These are phyloP conservation scores for Phania funesta DNA, from an alignment of 2,888 invertebrate genomes.

Conservation along the genomic window DNA sequence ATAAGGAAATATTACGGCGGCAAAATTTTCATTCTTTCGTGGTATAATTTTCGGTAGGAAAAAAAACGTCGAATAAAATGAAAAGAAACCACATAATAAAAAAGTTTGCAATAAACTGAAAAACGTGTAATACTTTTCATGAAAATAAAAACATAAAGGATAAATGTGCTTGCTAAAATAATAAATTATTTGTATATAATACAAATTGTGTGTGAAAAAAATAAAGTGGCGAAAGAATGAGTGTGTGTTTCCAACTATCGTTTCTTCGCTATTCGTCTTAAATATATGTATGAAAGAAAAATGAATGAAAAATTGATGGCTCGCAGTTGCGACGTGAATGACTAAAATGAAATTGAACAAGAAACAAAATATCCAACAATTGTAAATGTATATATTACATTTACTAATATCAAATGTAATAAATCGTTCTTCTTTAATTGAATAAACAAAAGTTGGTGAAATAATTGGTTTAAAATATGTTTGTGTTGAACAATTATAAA, in stretches of 20 bases:
- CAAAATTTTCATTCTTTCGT: constrained; percentile 72
- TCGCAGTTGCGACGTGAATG: constrained; percentile 62
- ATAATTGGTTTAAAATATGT: neutral
- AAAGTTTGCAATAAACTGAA: constrained; percentile 62
- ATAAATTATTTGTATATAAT: constrained; percentile 42
- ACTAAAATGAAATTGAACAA: constrained; percentile 59
- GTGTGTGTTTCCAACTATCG: constrained; percentile 56
- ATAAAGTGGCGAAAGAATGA: constrained; percentile 52
- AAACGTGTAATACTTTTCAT: constrained; percentile 49
- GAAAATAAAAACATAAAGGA: constrained; percentile 27
- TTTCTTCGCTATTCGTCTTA: constrained; percentile 56
- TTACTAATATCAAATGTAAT: constrained; percentile 8
- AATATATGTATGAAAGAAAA: constrained; percentile 55
- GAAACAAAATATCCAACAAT: constrained; percentile 55
- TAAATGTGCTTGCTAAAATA: constrained; percentile 18
- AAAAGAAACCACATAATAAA: constrained; percentile 61
- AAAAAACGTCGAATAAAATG: constrained; percentile 56
- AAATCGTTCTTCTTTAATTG: constrained; percentile 5
- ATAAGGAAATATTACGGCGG: constrained; percentile 73
- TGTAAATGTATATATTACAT: constrained; percentile 52
- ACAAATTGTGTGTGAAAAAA: constrained; percentile 34
- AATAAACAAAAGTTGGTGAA: constrained; percentile 11
- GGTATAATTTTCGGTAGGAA: constrained; percentile 67
- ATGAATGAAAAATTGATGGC: constrained; percentile 61
- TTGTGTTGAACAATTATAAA: neutral